Percentiles rank a stretch among this genome's conserved stretches.
These are phyloP conservation scores for Fistularia commersonii DNA, from an alignment of 2,797 vertebrate species.

Conservation along the genomic window DNA sequence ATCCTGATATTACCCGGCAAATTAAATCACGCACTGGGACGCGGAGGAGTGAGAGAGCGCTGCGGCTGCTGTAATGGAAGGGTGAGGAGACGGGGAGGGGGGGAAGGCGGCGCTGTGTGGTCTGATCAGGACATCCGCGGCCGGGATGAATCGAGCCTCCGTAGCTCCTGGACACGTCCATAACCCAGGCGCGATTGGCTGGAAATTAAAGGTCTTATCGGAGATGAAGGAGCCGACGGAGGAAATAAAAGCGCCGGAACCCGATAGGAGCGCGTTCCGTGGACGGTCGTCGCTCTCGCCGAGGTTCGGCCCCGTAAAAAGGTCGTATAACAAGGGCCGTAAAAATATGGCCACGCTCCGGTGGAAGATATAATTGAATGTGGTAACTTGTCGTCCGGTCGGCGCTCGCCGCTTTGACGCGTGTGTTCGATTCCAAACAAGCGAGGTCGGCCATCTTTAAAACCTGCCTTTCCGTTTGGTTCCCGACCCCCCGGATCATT, in stretches of 20 bases:
- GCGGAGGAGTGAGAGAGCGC: slow-evolving; percentile 49
- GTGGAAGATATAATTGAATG: too few relatives aligned
- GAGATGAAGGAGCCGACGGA: slow-evolving; percentile 13
- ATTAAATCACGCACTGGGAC: slow-evolving; percentile 77
- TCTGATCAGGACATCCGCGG: slow-evolving; percentile 61
- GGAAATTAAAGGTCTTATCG: slow-evolving; percentile 45
- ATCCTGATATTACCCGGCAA: slow-evolving; percentile 83
- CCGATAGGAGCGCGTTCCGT: neutral
- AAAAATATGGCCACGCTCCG: too few relatives aligned
- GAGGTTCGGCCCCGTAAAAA: too few relatives aligned
- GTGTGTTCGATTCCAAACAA: too few relatives aligned
- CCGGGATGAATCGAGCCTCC: slow-evolving; percentile 47
- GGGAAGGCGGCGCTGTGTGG: slow-evolving; percentile 46
- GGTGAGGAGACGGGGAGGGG: slow-evolving; percentile 3
- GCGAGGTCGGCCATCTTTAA: too few relatives aligned
- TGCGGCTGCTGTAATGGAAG: slow-evolving; percentile 46
- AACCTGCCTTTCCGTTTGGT: too few relatives aligned
- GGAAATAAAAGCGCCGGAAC: neutral
- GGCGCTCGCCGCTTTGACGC: too few relatives aligned
- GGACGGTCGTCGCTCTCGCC: too few relatives aligned
- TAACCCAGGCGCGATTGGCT: slow-evolving; percentile 35
- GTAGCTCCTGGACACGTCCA: slow-evolving; percentile 25
- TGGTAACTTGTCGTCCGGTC: too few relatives aligned
- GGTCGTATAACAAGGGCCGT: too few relatives aligned
- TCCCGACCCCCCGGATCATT: too few relatives aligned